Evolutionary conservation across 2,888 invertebrate genomes (phyloP).

Genomic region (Standfussiana lucernea): DNA sequence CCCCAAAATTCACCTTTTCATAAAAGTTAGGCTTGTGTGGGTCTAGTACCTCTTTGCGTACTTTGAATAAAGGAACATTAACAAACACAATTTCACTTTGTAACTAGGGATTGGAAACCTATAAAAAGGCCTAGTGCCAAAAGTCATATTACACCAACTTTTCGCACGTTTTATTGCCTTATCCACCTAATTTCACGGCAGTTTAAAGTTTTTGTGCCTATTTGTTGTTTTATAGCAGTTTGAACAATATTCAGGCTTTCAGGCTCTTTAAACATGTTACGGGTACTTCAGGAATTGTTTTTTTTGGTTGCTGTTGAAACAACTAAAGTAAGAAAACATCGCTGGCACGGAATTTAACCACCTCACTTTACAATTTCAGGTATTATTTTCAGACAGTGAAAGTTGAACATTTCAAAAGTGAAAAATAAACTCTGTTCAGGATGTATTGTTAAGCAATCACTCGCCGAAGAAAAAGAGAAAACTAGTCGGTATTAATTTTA

Average conservation of each 20-base stretch:
- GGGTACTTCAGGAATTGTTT: constrained; percentile 7
- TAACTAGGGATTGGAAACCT: constrained; percentile 13
- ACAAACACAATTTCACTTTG: background rate
- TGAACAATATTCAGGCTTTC: constrained; percentile 9
- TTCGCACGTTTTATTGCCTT: constrained; percentile 19
- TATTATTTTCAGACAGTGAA: background rate
- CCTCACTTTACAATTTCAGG: constrained; percentile 2
- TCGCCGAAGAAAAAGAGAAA: background rate
- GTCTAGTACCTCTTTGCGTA: background rate
- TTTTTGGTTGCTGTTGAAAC: constrained; percentile 5
- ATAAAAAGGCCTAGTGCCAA: constrained; percentile 33
- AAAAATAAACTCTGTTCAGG: background rate
- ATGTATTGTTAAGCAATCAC: background rate
- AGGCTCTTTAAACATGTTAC: constrained; percentile 2
- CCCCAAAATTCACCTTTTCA: background rate
- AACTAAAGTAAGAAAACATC: background rate
- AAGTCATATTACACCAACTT: constrained; percentile 25
- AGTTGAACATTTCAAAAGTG: background rate
- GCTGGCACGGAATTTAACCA: background rate
- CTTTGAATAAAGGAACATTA: background rate
- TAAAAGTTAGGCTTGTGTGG: background rate
- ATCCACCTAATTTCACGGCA: constrained; percentile 23
- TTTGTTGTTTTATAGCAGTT: constrained; percentile 43
- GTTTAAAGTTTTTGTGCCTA: constrained; percentile 45
- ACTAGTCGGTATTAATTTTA: background rate